Percentiles rank a stretch among this genome's conserved stretches.
Conservation (phyloP, 2,113 vertebrate genomes). For the Gavialis gangeticus region DNA sequence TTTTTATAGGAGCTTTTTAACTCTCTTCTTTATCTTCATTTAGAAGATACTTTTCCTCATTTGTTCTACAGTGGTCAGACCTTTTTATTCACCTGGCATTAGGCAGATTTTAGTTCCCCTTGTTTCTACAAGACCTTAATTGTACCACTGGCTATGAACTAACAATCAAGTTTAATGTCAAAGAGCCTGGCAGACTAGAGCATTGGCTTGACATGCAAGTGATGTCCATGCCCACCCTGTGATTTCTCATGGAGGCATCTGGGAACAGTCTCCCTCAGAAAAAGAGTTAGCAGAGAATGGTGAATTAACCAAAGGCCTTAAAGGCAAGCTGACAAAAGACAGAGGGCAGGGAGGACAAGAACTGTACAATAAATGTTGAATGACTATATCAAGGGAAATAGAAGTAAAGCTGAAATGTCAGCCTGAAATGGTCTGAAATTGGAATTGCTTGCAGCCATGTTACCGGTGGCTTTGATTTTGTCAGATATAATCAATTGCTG, state of each 20-base stretch:
- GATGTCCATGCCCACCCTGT: neutral
- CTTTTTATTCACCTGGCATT: neutral
- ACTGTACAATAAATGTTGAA: neutral
- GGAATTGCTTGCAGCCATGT: neutral
- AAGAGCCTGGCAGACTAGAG: neutral
- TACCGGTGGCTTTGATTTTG: neutral
- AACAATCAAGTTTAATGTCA: neutral
- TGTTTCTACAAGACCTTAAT: neutral
- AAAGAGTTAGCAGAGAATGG: neutral
- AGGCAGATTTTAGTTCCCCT: too few relatives aligned
- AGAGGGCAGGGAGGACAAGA: neutral
- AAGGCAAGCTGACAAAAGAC: neutral
- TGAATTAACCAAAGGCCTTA: neutral
- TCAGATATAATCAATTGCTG: neutral
- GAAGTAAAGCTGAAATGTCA: neutral
- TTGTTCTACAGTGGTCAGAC: neutral
- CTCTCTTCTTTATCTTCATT: neutral
- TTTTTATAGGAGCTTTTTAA: neutral
- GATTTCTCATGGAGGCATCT: neutral
- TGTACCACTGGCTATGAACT: neutral
- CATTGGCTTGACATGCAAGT: neutral
- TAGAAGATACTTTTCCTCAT: neutral
- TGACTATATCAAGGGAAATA: neutral
- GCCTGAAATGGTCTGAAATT: neutral
- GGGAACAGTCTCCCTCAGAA: neutral